A percentile compares a stretch with the other conserved stretches of the same genome.
phyloP scores from a whole-genome alignment of 2,797 vertebrate genomes.

The Mergus octosetaceus region DNA sequence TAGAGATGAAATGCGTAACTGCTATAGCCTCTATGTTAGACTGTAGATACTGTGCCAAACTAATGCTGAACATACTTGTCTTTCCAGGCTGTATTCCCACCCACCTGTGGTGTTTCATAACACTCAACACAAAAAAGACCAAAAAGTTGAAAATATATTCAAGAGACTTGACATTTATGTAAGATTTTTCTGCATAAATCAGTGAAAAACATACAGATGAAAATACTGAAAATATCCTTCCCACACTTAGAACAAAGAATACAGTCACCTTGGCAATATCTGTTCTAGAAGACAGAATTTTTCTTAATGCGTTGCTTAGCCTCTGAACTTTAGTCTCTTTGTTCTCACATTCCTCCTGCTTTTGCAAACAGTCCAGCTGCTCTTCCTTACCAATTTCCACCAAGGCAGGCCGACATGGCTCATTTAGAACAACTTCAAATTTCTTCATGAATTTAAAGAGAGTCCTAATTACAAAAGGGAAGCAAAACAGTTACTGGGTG shows the following conservation, averaged over 20 bases:
- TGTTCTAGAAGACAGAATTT: conserved; percentile 73
- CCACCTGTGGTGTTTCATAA: conserved; percentile 28
- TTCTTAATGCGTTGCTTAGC: conserved; percentile 81
- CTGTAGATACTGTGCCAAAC: neutral
- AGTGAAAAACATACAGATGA: neutral
- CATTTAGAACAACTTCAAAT: conserved; percentile 85
- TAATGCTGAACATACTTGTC: neutral
- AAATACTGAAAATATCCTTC: neutral
- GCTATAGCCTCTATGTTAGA: neutral
- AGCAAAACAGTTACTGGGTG: neutral
- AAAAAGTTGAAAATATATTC: neutral
- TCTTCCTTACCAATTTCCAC: conserved; percentile 83
- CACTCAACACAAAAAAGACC: neutral
- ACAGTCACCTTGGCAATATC: conserved; percentile 62
- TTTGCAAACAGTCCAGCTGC: conserved; percentile 78
- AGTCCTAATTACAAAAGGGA: conserved; percentile 79
- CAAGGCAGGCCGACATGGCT: conserved; percentile 83
- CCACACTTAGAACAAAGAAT: neutral
- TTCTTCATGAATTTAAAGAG: conserved; percentile 97
- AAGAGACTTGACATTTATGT: neutral
- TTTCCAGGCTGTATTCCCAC: neutral
- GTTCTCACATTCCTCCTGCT: conserved; percentile 54
- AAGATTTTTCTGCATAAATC: conserved; percentile 1
- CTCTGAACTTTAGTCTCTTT: conserved; percentile 81
- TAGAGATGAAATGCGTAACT: neutral